phyloP scores from a whole-genome alignment of 2,888 invertebrate species.

The Byasa hedistus region DNA sequence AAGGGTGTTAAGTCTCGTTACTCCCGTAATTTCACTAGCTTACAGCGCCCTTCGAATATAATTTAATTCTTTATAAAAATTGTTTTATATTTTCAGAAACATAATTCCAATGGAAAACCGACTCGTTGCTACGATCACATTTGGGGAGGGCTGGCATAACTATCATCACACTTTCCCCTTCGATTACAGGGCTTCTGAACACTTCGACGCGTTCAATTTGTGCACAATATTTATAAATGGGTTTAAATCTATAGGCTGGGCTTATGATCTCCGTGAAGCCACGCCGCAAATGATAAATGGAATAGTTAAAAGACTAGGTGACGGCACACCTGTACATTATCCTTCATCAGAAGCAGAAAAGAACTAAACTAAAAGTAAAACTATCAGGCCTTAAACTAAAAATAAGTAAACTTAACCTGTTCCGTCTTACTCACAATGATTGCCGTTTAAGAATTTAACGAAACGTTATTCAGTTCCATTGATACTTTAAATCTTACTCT shows the following conservation, averaged over 20 bases:
- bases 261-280: conserved; percentile 66
- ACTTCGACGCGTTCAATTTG: conserved; percentile 70
- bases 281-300: conserved; percentile 69
- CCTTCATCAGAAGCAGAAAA: conserved; percentile 35
- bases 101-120: conserved; percentile 83
- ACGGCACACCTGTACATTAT: conserved; percentile 66
- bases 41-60: too few relatives aligned
- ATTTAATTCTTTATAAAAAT: background rate
- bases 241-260: conserved; percentile 69
- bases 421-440: too few relatives aligned
- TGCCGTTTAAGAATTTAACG: too few relatives aligned
- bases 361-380: background rate
- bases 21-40: too few relatives aligned
- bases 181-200: conserved; percentile 81
- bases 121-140: conserved; percentile 80
- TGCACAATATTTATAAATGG: conserved; percentile 60
- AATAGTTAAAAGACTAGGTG: conserved; percentile 65
- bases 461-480: too few relatives aligned
- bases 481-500: too few relatives aligned
- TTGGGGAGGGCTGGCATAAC: conserved; percentile 88
- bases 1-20: too few relatives aligned
- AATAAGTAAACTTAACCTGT: too few relatives aligned
- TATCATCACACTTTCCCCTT: conserved; percentile 89
- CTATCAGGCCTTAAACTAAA: too few relatives aligned
- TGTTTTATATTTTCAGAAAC: conserved; percentile 58